These are phyloP conservation scores for Punctoribates punctum DNA, from an alignment of 2,888 invertebrate genomes.

Conservation along the genomic window DNA sequence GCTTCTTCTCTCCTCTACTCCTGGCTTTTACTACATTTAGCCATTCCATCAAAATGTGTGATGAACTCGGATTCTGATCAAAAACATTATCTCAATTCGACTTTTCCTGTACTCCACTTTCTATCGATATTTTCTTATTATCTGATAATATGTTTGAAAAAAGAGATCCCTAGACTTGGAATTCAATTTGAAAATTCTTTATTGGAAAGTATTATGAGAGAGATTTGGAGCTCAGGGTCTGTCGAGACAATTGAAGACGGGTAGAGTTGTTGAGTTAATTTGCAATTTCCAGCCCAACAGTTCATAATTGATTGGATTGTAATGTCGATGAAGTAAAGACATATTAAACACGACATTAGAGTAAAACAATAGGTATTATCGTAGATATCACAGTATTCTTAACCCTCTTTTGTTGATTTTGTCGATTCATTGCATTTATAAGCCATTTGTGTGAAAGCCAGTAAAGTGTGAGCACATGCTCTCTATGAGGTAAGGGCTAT, in stretches of 20 bases:
- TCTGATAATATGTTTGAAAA: no score
- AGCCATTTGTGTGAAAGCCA: conserved; percentile 21
- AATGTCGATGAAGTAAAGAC: not conserved
- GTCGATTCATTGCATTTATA: conserved; percentile 13
- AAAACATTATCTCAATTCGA: not conserved
- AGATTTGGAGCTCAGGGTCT: no score
- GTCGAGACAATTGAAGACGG: no score
- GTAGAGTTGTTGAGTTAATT: no score
- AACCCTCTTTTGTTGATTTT: conserved; percentile 1
- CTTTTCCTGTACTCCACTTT: not conserved
- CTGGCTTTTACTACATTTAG: not conserved
- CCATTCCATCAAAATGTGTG: not conserved
- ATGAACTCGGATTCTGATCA: not conserved
- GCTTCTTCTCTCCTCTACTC: not conserved
- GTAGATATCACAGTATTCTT: not conserved
- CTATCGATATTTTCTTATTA: not conserved
- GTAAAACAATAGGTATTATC: conserved; percentile 7
- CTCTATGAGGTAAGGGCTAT: not conserved
- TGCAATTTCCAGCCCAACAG: no score
- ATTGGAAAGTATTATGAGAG: no score
- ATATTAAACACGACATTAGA: not conserved
- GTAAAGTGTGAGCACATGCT: conserved; percentile 16
- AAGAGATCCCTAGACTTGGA: no score
- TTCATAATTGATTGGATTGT: not conserved
- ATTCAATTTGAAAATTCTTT: no score